Conservation (phyloP, 2,888 invertebrate genomes). For the Cataglyphis rosenhaueri region DNA sequence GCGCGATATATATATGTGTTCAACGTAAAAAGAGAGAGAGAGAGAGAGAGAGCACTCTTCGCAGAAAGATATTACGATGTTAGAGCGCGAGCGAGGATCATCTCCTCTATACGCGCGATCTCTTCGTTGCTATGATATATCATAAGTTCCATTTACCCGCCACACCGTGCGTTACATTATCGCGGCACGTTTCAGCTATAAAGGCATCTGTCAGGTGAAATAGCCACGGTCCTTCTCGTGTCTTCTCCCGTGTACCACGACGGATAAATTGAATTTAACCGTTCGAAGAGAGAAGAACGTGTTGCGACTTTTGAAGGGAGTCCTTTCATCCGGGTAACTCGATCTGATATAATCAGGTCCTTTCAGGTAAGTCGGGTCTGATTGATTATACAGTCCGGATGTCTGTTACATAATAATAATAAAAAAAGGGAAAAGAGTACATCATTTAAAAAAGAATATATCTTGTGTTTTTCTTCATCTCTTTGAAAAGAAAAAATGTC, state of each 20-base stretch:
- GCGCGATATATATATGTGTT: not conserved
- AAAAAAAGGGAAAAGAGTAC: not conserved
- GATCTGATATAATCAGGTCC: slow-evolving; percentile 28
- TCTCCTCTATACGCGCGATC: slow-evolving; percentile 58
- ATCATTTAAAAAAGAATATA: not conserved
- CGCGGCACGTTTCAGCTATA: slow-evolving; percentile 78
- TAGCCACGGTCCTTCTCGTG: slow-evolving; percentile 67
- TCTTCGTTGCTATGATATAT: slow-evolving; percentile 75
- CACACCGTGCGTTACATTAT: slow-evolving; percentile 76
- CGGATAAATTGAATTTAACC: slow-evolving; percentile 74
- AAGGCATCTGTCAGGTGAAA: slow-evolving; percentile 74
- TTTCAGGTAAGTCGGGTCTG: not conserved
- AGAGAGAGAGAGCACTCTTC: slow-evolving; percentile 37
- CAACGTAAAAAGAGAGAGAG: slow-evolving; percentile 47
- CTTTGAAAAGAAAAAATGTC: not conserved
- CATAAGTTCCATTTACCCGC: slow-evolving; percentile 78
- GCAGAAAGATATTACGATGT: slow-evolving; percentile 62
- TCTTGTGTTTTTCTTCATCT: too few relatives aligned
- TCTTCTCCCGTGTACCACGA: slow-evolving; percentile 57
- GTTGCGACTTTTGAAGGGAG: slow-evolving; percentile 68
- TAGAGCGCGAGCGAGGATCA: slow-evolving; percentile 64
- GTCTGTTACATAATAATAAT: not conserved
- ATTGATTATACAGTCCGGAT: slow-evolving; percentile 41
- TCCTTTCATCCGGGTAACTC: slow-evolving; percentile 1
- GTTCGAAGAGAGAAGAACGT: slow-evolving; percentile 62